These are phyloP conservation scores for Chionoecetes opilio DNA, from an alignment of 1,140 invertebrate species.

Conservation along the genomic window DNA sequence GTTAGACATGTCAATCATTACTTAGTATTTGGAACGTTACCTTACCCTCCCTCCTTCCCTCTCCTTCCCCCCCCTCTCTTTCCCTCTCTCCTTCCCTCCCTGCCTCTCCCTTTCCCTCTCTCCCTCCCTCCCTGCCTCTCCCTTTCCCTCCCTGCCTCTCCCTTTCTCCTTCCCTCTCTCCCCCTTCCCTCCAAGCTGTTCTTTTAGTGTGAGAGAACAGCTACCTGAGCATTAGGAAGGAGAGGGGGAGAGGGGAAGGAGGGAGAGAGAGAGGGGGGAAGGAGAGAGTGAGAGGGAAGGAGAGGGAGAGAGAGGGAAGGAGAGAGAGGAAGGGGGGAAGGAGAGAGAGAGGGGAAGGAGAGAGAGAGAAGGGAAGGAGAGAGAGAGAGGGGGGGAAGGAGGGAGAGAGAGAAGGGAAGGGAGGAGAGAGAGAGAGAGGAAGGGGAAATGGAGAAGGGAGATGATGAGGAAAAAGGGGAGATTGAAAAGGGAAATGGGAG, in stretches of 20 bases:
- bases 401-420: background rate
- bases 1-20: background rate
- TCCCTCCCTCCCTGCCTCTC: slow-evolving; percentile 15
- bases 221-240: background rate
- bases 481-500: background rate
- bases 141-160: slow-evolving; percentile 33
- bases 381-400: no score
- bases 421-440: background rate
- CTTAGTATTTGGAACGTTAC: background rate
- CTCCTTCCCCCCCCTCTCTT: background rate
- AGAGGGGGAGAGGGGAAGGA: background rate
- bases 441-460: background rate
- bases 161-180: background rate
- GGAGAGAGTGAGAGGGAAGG: no score
- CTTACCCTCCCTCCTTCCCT: background rate
- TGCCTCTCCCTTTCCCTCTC: background rate
- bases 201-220: background rate
- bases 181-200: background rate
- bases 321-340: no score
- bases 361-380: no score
- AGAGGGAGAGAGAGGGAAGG: no score
- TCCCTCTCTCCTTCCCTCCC: background rate
- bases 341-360: no score
- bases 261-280: no score
- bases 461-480: no score